Evolutionary conservation across 2,113 vertebrate species (phyloP).

Genomic region (Glaucomys volans): DNA sequence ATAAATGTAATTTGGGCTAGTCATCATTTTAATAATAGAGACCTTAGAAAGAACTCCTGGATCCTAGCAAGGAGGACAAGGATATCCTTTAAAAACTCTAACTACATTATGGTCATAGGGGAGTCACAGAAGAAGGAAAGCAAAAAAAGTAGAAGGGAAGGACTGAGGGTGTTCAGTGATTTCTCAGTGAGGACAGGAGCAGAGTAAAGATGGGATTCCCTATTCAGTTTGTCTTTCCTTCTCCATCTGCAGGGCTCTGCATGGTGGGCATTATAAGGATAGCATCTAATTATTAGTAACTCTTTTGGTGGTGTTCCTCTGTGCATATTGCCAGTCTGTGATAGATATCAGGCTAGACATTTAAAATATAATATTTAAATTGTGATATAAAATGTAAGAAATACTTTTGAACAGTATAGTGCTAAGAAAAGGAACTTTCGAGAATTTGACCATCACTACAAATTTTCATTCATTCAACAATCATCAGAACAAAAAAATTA

Average conservation of each 20-base stretch:
- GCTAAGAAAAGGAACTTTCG: not conserved
- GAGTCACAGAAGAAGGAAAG: not conserved
- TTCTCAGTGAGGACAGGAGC: not conserved
- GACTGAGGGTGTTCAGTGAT: not conserved
- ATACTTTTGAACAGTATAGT: not conserved
- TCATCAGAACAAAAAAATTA: not conserved
- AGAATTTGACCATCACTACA: not conserved
- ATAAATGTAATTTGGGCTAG: not conserved
- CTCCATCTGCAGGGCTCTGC: not conserved
- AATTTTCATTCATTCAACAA: constrained; percentile 12
- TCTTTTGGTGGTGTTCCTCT: not conserved
- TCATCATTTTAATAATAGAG: not conserved
- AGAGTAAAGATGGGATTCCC: not conserved
- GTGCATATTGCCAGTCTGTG: not conserved
- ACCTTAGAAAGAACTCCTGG: not conserved
- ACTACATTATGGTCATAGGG: not conserved
- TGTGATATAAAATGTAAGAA: not conserved
- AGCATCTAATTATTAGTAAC: not conserved
- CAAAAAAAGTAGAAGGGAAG: not conserved
- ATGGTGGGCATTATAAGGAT: not conserved
- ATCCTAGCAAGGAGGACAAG: not conserved
- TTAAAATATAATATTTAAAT: constrained; percentile 46
- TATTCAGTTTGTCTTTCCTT: not conserved
- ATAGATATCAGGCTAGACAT: not conserved
- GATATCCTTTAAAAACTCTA: not conserved